Evolutionary conservation across 2,113 vertebrate species (phyloP).

Genomic region (Hoplias malabaricus): DNA sequence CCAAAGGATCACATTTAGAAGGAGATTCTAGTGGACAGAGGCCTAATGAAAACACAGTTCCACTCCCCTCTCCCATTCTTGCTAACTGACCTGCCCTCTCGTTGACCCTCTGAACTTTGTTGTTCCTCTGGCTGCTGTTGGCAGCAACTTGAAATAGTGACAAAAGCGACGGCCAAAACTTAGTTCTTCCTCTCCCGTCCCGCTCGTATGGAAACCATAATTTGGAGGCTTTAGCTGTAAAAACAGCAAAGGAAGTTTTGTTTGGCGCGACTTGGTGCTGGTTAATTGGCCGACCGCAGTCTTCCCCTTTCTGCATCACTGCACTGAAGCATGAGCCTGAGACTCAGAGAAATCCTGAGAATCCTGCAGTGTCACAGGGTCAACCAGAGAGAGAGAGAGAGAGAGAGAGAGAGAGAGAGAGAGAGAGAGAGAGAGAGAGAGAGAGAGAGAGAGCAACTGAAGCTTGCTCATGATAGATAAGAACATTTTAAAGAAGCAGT

Average conservation of each 20-base stretch:
- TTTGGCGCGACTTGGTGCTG: conserved; percentile 67
- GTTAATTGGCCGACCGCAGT: conserved; percentile 75
- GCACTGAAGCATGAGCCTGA: conserved; percentile 63
- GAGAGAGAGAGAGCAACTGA: conserved; percentile 10
- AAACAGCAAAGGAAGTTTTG: conserved; percentile 77
- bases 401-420: conserved; percentile 16
- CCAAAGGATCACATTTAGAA: too few species aligned
- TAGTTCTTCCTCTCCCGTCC: conserved; percentile 45
- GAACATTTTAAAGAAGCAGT: too few species aligned
- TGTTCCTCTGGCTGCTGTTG: conserved; percentile 4
- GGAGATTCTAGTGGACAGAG: too few species aligned
- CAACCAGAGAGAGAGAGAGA: conserved; percentile 53
- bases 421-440: conserved; percentile 10
- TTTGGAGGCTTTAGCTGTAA: conserved; percentile 69
- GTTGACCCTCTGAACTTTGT: conserved; percentile 1
- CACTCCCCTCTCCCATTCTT: background rate
- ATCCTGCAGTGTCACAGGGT: conserved; percentile 57
- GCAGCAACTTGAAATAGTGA: conserved; percentile 51
- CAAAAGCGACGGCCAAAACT: conserved; percentile 53
- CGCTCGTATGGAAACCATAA: conserved; percentile 70
- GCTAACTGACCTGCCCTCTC: background rate
- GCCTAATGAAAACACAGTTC: background rate
- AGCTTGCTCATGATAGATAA: too few species aligned
- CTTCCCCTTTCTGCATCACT: conserved; percentile 68
- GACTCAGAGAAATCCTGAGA: conserved; percentile 43